Evolutionary conservation across 2,888 invertebrate genomes (phyloP), one percentile per base, ranked within the genome.

Genomic region (Amphiduros pacificus): DNA sequence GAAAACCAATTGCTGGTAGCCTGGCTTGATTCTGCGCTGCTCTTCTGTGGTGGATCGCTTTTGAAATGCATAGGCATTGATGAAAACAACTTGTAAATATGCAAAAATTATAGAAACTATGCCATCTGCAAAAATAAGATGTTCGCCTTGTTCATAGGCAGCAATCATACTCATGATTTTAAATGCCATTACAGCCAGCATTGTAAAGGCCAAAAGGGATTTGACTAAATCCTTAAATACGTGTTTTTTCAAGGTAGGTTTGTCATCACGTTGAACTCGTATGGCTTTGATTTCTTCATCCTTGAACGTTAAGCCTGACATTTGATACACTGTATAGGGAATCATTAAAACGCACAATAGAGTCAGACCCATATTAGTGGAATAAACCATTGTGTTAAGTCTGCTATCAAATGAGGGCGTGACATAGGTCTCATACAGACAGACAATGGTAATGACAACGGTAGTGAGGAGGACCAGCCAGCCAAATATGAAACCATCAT

Each of bases 41-140:
- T 58, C 40, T 31, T 51, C 51, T 28, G 36, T 49, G 40, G 50
- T 58, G 20, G 51, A 14, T 4, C 58, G 17, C 40, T 58, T 58
- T 51, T 58, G 40, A 2, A 52, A 24, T 14, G 40, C 58, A 22
- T 49, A 58, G 32, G 36, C 50, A 40, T 49, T 58, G 31, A 58
- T 58, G 36, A 58, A 58, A 32, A 49, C 22, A 1, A 40, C 36
- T 40, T 58, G 58, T 11, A 24, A 11, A 31, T 14, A 58, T 6
- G 31, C 51, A 26, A 51, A 29, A 1, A 51, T 14, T 14, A 58
- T 22, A 2, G 51, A 51, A 17, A 58, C 58, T 2, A 58, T 4
- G 17, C 32, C 36, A 5, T 58, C 32, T 26, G 40, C 28, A 24
- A 58, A 51, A 24, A 58, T 55, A 26, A 55, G 20, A n/a, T 14